Evolutionary conservation across 2,888 invertebrate genomes (phyloP), one percentile per base, ranked within the genome.

Genomic region (Tiliacea aurago): DNA sequence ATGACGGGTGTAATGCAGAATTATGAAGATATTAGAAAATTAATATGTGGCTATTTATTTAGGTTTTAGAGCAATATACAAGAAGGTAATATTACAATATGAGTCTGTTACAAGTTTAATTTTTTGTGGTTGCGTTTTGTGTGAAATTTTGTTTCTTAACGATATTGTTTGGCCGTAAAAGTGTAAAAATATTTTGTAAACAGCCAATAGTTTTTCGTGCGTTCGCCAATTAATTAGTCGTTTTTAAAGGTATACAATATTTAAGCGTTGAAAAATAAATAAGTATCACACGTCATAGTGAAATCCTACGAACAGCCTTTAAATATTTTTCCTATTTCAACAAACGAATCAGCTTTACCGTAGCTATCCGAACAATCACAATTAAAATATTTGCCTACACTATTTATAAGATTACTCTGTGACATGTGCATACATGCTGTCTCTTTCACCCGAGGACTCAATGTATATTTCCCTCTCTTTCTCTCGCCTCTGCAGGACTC

Each of bases 401-500:
- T 78, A 72, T 73, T 70, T 71, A 76, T 61, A 79, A 77, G 70
- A 82, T 81, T 86, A 87, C 74, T 86, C 88, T 86, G 83, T 87
- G 84, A 71, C 84, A 80, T 84, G 81, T 88, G 86, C 83, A 87
- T 84, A 84, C 73, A 78, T 63, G 65, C 49, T 68, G 61, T 83
- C 80, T 73, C 78, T 59, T 83, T 85, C 58, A 47, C 65, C 64
- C 79, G 2, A 55, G 6, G 3, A 10, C 2, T 2, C 13, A 20
- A 63, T 58, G n/a, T n/a, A n/a, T 84, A 71, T 61, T 18, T 0
- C 18, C 28, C 18, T 80, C 69, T 63, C 77, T 1, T 73, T 89
- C 81, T 18, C 70, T 23, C 82, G 69, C 75, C 83, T 82, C 86
- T 88, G 88, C 89, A 90, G 84, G 86, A 84, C 82, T 86, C 86